A percentile compares a stretch with the other conserved stretches of the same genome.
Evolutionary conservation across 2,113 vertebrate genomes (phyloP).

Genomic region (Cyrtonyx montezumae): DNA sequence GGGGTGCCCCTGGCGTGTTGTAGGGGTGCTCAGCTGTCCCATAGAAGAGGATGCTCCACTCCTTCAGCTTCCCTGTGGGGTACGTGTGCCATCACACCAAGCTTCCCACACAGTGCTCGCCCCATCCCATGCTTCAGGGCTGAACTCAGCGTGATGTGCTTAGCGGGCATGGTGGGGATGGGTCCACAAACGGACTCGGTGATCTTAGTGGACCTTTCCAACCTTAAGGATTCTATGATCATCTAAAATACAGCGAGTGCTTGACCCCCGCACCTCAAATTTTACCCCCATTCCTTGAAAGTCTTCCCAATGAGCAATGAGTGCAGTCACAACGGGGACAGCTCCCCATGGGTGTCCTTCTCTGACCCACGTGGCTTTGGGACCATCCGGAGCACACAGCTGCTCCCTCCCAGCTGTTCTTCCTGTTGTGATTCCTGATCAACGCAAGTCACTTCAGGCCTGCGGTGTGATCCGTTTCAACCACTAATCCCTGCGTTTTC

Average conservation of each 20-base stretch:
- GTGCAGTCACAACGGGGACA: background rate
- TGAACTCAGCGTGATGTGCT: background rate
- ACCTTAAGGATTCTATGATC: too few species aligned
- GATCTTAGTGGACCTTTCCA: too few species aligned
- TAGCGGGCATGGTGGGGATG: too few species aligned
- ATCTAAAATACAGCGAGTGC: fast-evolving
- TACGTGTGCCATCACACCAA: background rate
- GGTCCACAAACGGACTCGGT: too few species aligned
- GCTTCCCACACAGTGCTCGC: background rate
- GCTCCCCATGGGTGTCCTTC: background rate
- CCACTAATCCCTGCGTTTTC: constrained; percentile 23
- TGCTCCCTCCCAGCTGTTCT: background rate
- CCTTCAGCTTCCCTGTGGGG: constrained; percentile 87
- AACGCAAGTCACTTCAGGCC: background rate
- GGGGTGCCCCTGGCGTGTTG: constrained; percentile 47
- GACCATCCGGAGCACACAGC: background rate
- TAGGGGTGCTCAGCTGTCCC: constrained; percentile 87
- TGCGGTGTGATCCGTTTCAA: background rate
- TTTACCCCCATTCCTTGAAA: background rate
- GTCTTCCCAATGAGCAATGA: background rate
- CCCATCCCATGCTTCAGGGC: background rate
- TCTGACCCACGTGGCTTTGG: background rate
- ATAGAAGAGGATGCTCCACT: constrained; percentile 89
- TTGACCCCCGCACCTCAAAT: background rate
- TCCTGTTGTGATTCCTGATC: background rate